Evolutionary conservation across 2,113 vertebrate genomes (phyloP).

Genomic region (Clinocottus analis): DNA sequence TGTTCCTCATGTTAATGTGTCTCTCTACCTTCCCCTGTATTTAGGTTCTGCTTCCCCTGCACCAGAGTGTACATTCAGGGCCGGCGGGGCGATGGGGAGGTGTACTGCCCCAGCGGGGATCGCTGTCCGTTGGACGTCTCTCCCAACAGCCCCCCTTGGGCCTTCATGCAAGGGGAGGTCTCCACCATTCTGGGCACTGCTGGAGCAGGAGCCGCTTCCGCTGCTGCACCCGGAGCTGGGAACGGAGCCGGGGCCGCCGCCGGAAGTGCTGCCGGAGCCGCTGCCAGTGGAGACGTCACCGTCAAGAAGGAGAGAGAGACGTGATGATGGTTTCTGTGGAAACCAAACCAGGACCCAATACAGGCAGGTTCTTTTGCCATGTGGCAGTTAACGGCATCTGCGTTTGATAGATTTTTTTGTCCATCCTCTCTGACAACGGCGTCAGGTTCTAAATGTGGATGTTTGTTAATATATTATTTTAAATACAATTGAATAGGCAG

Average conservation of each 20-base stretch:
- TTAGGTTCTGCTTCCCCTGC: constrained; percentile 91
- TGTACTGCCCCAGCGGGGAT: constrained; percentile 91
- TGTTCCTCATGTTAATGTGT: neutral
- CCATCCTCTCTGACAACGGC: neutral
- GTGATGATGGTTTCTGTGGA: constrained; percentile 60
- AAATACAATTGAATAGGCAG: neutral
- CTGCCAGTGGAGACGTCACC: constrained; percentile 59
- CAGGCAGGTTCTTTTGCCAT: constrained; percentile 39
- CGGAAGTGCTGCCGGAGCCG: constrained; percentile 30
- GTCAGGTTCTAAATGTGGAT: neutral
- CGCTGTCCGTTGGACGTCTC: constrained; percentile 90
- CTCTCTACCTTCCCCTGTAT: neutral
- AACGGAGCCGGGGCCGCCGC: constrained; percentile 22
- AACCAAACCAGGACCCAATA: constrained; percentile 25
- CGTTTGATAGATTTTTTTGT: neutral
- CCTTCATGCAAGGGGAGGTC: constrained; percentile 94
- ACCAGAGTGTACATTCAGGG: constrained; percentile 90
- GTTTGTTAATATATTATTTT: neutral
- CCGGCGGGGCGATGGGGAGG: constrained; percentile 86
- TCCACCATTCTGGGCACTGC: constrained; percentile 87
- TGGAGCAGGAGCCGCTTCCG: constrained; percentile 44
- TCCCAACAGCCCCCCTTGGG: constrained; percentile 88
- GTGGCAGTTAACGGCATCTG: neutral
- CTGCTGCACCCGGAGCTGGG: constrained; percentile 40
- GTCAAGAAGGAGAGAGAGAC: constrained; percentile 80